Percentiles rank a stretch among this genome's conserved stretches.
Conservation (phyloP, 2,888 invertebrate species). For the Ptychoptera albimana region DNA sequence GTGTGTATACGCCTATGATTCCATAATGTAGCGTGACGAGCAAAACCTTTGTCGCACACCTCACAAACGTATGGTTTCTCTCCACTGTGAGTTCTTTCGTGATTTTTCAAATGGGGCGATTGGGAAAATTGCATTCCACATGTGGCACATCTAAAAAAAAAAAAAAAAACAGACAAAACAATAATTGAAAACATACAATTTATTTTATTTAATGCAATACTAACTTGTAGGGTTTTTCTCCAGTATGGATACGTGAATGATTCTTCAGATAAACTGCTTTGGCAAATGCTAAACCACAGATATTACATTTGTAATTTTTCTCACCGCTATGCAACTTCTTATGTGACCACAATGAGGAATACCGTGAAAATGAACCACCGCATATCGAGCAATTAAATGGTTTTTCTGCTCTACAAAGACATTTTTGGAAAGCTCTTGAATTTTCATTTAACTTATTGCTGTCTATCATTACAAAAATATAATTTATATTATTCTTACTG, state of each 20-base stretch:
- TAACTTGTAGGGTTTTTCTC: constrained; percentile 68
- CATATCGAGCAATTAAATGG: constrained; percentile 81
- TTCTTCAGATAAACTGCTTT: constrained; percentile 84
- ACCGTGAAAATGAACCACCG: constrained; percentile 66
- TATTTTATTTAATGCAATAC: too few species aligned
- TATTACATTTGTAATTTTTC: constrained; percentile 78
- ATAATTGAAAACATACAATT: constrained; percentile 6
- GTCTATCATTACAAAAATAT: constrained; percentile 4
- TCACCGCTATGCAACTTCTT: constrained; percentile 67
- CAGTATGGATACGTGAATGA: constrained; percentile 75
- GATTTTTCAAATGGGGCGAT: constrained; percentile 75
- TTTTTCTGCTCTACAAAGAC: constrained; percentile 42
- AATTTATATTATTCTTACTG: constrained; percentile 11
- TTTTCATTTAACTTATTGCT: neutral
- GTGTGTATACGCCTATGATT: constrained; percentile 79
- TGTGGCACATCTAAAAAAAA: constrained; percentile 50
- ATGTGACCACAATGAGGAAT: constrained; percentile 79
- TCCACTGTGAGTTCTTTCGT: constrained; percentile 75
- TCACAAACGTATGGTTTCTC: constrained; percentile 80
- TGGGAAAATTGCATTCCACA: constrained; percentile 87
- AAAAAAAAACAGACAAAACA: constrained; percentile 5
- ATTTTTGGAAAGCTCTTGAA: neutral
- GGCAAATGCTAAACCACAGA: constrained; percentile 75
- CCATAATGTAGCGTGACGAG: constrained; percentile 75
- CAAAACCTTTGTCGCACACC: constrained; percentile 77